Evolutionary conservation across 2,888 invertebrate genomes (phyloP).

Genomic region (Parascotia fuliginaria): DNA sequence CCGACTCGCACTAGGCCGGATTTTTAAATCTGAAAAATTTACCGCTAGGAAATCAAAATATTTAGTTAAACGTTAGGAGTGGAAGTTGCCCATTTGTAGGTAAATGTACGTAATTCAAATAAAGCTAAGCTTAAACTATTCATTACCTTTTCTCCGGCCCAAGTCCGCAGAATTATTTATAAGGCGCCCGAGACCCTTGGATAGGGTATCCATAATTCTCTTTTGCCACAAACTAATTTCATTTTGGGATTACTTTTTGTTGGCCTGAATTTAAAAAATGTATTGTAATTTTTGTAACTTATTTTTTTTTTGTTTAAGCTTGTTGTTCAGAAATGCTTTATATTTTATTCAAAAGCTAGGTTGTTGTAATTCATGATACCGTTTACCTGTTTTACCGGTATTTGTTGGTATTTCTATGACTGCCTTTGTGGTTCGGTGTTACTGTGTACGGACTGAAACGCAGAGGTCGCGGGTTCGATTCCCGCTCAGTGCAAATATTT

Average conservation of each 20-base stretch:
- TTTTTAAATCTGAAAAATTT: no score
- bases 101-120: slow-evolving; percentile 42
- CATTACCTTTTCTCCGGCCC: slow-evolving; percentile 44
- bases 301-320: no score
- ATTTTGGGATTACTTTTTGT: slow-evolving; percentile 23
- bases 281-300: not conserved
- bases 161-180: slow-evolving; percentile 61
- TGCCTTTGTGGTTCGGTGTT: no score
- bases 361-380: no score
- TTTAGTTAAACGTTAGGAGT: slow-evolving; percentile 1
- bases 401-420: no score
- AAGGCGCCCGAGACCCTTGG: slow-evolving; percentile 42
- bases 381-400: no score
- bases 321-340: no score
- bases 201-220: slow-evolving; percentile 43
- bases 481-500: no score
- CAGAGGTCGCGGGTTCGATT: no score
- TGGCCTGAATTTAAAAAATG: slow-evolving; percentile 16
- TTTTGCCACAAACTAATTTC: slow-evolving; percentile 24
- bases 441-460: no score
- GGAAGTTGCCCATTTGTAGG: slow-evolving; percentile 16
- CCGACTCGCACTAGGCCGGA: no score
- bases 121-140: slow-evolving; percentile 58
- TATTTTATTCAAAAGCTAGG: no score
- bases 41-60: not conserved